Percentiles rank a stretch among this genome's conserved stretches.
Conservation (phyloP, 2,888 invertebrate species). For the Clanis bilineata region DNA sequence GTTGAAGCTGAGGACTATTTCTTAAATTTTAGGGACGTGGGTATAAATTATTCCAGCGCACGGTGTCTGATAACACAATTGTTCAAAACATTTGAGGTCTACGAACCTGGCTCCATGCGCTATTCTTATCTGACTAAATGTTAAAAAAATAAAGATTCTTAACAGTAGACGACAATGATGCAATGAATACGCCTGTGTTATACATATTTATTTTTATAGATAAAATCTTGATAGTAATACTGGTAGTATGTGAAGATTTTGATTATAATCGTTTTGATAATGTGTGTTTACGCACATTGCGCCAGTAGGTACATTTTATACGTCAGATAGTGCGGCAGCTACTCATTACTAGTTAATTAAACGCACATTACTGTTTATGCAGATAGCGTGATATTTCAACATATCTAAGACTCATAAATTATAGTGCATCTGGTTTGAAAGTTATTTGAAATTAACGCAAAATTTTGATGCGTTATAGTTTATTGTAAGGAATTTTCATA, state of each 20-base stretch:
- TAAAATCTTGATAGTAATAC: slow-evolving; percentile 24
- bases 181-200: slow-evolving; percentile 23
- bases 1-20: slow-evolving; percentile 54
- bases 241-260: slow-evolving; percentile 27
- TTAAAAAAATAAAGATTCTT: slow-evolving; percentile 18
- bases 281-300: slow-evolving; percentile 31
- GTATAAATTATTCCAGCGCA: slow-evolving; percentile 29
- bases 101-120: background rate
- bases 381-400: too few relatives aligned
- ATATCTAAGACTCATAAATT: too few relatives aligned
- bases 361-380: slow-evolving; percentile 28
- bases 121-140: slow-evolving; percentile 1
- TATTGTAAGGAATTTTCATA: too few relatives aligned
- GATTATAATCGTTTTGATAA: slow-evolving; percentile 33
- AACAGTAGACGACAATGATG: slow-evolving; percentile 26
- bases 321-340: slow-evolving; percentile 14
- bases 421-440: too few relatives aligned
- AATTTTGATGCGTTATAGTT: too few relatives aligned
- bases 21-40: slow-evolving; percentile 47
- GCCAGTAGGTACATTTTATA: slow-evolving; percentile 24
- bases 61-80: background rate
- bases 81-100: background rate
- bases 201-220: slow-evolving; percentile 26
- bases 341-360: slow-evolving; percentile 21
- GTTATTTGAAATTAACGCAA: too few relatives aligned